Percentiles rank a stretch among this genome's conserved stretches.
Conservation (phyloP, 2,113 vertebrate genomes). For the Cyprinodon variegatus region DNA sequence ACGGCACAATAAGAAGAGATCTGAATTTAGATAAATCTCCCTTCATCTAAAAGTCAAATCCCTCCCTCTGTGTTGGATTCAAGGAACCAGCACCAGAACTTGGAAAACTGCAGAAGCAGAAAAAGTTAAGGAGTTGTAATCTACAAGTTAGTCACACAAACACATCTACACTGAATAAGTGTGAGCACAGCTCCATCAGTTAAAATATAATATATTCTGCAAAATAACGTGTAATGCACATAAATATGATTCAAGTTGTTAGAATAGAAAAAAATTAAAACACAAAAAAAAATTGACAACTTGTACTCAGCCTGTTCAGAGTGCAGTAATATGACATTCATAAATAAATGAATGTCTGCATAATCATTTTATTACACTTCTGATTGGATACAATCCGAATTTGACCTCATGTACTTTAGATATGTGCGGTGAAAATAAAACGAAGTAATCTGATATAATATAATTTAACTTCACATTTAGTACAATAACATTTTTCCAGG, state of each 20-base stretch:
- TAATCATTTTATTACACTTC: too few species aligned
- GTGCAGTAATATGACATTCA: too few species aligned
- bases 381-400: too few species aligned
- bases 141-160: not conserved
- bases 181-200: not conserved
- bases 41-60: not conserved
- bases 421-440: too few species aligned
- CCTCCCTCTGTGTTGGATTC: not conserved
- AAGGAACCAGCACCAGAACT: not conserved
- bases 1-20: slow-evolving; percentile 16
- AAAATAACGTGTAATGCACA: not conserved
- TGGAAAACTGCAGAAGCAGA: not conserved
- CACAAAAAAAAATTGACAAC: not conserved
- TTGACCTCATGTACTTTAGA: too few species aligned
- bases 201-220: too few species aligned
- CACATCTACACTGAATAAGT: not conserved
- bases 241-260: not conserved
- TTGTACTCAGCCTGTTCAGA: too few species aligned
- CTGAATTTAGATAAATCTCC: not conserved
- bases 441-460: too few species aligned
- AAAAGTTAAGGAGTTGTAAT: too few species aligned
- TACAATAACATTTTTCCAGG: too few species aligned
- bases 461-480: too few species aligned
- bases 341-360: too few species aligned
- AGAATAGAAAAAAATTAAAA: not conserved